Evolutionary conservation across 2,888 invertebrate genomes (phyloP).

Genomic region (Drosophila incognita): DNA sequence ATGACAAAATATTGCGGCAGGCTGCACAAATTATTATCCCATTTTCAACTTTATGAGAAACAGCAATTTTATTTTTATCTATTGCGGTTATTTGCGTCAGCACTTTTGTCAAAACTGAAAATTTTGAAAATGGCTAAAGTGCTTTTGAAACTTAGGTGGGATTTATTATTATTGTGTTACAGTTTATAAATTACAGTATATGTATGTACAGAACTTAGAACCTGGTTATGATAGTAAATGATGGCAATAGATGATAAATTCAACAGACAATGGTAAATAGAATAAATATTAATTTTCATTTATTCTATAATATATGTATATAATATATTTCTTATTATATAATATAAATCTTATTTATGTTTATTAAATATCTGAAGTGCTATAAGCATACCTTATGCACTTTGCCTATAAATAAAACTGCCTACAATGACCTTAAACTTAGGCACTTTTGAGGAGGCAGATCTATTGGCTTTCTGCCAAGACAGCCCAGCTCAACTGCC

Average conservation of each 20-base stretch:
- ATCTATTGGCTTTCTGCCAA: not conserved
- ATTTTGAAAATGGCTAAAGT: slow-evolving; percentile 17
- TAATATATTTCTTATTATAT: too few relatives aligned
- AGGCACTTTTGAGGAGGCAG: not conserved
- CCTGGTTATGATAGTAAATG: not conserved
- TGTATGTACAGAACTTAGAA: too few relatives aligned
- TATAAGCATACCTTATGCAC: not conserved
- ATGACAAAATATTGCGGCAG: slow-evolving; percentile 41
- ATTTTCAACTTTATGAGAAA: slow-evolving; percentile 3
- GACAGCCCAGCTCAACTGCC: not conserved
- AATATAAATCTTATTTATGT: too few relatives aligned
- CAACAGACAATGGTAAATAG: not conserved
- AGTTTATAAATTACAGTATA: not conserved
- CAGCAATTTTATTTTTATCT: slow-evolving; percentile 23
- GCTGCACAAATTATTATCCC: slow-evolving; percentile 31
- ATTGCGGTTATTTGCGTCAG: slow-evolving; percentile 7
- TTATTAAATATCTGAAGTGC: not conserved
- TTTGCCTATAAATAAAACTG: not conserved
- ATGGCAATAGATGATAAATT: not conserved
- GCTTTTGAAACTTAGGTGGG: not conserved
- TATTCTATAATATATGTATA: not conserved
- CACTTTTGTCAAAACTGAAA: slow-evolving; percentile 4
- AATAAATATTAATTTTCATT: not conserved
- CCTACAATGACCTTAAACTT: not conserved
- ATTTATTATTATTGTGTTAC: not conserved